Percentiles rank a stretch among this genome's conserved stretches.
Evolutionary conservation across 2,113 vertebrate genomes (phyloP).

Genomic region (Lepus americanus): DNA sequence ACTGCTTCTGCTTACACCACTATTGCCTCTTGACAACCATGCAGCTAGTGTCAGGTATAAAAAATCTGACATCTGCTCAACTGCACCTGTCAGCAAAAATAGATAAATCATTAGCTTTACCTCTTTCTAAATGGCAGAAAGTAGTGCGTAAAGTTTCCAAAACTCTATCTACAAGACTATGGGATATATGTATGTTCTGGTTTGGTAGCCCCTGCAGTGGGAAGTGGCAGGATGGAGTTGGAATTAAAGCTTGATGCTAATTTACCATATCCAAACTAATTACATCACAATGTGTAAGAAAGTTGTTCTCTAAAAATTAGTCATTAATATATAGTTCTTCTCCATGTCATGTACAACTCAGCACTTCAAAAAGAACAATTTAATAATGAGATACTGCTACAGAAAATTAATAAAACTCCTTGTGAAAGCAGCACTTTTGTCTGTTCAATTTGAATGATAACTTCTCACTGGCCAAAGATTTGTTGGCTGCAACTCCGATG

Average conservation of each 20-base stretch:
- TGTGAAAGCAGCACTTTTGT: constrained; percentile 49
- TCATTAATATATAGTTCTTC: constrained; percentile 68
- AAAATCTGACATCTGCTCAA: neutral
- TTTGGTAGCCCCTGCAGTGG: neutral
- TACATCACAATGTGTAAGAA: constrained; percentile 70
- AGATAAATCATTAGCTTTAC: neutral
- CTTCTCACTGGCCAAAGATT: constrained; percentile 10
- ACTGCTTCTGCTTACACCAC: neutral
- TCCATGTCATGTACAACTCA: constrained; percentile 12
- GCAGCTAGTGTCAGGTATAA: neutral
- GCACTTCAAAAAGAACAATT: constrained; percentile 56
- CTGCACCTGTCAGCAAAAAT: neutral
- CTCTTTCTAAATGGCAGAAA: constrained; percentile 33
- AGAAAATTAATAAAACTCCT: constrained; percentile 27
- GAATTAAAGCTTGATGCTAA: constrained; percentile 42
- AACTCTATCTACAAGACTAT: neutral
- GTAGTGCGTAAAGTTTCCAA: neutral
- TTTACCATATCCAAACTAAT: constrained; percentile 62
- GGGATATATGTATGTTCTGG: neutral
- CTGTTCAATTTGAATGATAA: neutral
- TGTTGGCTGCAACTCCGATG: constrained; percentile 25
- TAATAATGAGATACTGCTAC: constrained; percentile 45
- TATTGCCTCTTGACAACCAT: neutral
- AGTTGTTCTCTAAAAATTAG: constrained; percentile 64
- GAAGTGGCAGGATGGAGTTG: neutral